These are phyloP conservation scores for Ophioderma brevispina DNA, from an alignment of 35 echinoderm and acorn worm genomes.

Conservation along the genomic window DNA sequence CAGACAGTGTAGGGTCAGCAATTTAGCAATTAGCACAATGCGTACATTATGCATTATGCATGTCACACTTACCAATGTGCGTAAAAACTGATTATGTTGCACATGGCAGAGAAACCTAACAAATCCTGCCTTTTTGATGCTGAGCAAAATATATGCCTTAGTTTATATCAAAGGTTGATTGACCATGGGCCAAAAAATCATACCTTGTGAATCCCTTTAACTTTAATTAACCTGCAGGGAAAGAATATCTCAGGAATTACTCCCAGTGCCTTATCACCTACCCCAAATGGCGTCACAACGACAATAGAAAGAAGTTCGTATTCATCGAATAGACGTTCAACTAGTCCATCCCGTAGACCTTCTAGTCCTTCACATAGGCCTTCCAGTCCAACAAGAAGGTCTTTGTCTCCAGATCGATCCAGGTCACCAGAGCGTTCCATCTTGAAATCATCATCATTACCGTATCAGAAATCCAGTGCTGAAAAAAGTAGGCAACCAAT, in stretches of 20 bases:
- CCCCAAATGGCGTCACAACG: constrained; percentile 25
- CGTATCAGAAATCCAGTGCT: constrained; percentile 28
- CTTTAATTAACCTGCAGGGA: no score
- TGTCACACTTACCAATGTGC: no score
- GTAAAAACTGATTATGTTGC: no score
- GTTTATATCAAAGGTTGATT: no score
- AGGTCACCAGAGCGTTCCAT: constrained; percentile 79
- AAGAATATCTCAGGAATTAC: constrained; percentile 82
- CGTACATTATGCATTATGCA: no score
- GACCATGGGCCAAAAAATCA: no score
- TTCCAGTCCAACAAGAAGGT: constrained; percentile 19
- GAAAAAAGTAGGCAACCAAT: constrained; percentile 52
- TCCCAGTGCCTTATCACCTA: constrained; percentile 40
- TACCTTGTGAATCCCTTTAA: no score
- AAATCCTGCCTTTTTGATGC: no score
- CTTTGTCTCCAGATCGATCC: constrained; percentile 63
- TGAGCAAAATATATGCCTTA: no score
- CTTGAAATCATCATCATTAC: constrained; percentile 41
- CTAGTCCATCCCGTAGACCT: constrained; percentile 15
- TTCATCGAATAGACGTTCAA: not conserved
- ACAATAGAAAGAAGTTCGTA: not conserved
- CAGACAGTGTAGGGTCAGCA: no score
- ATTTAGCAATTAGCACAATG: no score
- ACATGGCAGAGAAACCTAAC: no score
- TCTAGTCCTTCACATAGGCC: constrained; percentile 42